These are phyloP conservation scores for Pinna nobilis DNA, from an alignment of 1,140 invertebrate species.

Conservation along the genomic window DNA sequence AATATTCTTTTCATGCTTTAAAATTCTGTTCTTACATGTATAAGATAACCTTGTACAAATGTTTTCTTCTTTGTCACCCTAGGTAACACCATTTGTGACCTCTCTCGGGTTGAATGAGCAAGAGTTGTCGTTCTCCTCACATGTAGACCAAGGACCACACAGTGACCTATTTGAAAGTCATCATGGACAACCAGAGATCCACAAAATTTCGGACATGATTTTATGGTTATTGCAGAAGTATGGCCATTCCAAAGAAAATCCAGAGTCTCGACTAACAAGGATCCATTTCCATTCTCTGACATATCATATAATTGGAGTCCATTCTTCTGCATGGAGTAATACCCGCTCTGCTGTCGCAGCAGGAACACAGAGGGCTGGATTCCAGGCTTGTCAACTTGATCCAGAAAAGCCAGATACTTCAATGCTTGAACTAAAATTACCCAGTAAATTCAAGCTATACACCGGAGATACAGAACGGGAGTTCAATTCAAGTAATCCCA, in stretches of 20 bases:
- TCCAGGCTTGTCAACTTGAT: conserved; percentile 74
- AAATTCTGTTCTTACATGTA: too few species aligned
- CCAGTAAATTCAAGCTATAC: conserved; percentile 70
- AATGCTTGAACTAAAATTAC: conserved; percentile 70
- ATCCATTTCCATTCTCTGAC: conserved; percentile 77
- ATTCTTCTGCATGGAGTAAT: conserved; percentile 72
- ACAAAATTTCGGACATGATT: conserved; percentile 75
- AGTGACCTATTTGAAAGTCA: conserved; percentile 63
- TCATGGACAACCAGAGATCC: conserved; percentile 63
- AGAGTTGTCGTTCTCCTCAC: conserved; percentile 73
- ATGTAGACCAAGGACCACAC: conserved; percentile 72
- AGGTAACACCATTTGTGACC: conserved; percentile 73
- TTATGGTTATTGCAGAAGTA: conserved; percentile 73
- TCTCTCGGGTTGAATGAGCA: conserved; percentile 76
- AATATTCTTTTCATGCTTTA: too few species aligned
- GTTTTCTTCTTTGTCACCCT: conserved; percentile 51
- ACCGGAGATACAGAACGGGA: conserved; percentile 62
- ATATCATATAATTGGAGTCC: conserved; percentile 74
- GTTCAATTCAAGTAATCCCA: conserved; percentile 67
- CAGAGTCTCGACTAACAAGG: conserved; percentile 70
- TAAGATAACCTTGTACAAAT: background rate
- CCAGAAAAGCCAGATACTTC: conserved; percentile 54
- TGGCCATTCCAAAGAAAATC: conserved; percentile 68
- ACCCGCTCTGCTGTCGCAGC: conserved; percentile 73
- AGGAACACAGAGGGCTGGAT: conserved; percentile 73